phyloP scores from a whole-genome alignment of 2,113 vertebrate species.

The Anarhynchus alexandrinus region DNA sequence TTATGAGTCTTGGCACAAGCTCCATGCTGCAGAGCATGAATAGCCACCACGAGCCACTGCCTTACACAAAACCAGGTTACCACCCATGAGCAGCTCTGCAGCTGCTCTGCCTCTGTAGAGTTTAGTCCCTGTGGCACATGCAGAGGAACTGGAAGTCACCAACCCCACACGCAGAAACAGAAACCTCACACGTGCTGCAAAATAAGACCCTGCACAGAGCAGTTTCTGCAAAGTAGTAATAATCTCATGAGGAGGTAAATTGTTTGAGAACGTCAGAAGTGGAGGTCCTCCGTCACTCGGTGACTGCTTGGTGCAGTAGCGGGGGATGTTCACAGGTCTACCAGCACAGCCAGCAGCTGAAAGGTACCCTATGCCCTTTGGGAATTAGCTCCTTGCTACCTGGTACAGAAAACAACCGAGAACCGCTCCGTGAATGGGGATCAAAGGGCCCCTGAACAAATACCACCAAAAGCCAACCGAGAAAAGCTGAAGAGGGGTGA shows the following conservation, averaged over 20 bases:
- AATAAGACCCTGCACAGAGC: not conserved
- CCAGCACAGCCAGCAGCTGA: not conserved
- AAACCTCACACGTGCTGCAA: not conserved
- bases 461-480: not conserved
- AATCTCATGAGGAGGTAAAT: not conserved
- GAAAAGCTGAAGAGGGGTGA: not conserved
- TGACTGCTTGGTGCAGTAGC: not conserved
- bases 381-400: not conserved
- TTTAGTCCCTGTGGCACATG: accelerated
- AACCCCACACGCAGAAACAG: not conserved
- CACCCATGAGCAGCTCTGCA: not conserved
- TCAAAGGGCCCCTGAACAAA: not conserved
- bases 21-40: not conserved
- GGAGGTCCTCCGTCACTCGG: not conserved
- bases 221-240: not conserved
- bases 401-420: not conserved
- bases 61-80: not conserved
- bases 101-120: not conserved
- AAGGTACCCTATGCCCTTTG: not conserved
- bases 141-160: not conserved
- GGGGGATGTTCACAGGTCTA: not conserved
- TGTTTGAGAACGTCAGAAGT: not conserved
- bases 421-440: not conserved
- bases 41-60: not conserved
- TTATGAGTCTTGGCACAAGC: not conserved